phyloP scores from a whole-genome alignment of 2,797 vertebrate genomes.

The Eospalax fontanierii region DNA sequence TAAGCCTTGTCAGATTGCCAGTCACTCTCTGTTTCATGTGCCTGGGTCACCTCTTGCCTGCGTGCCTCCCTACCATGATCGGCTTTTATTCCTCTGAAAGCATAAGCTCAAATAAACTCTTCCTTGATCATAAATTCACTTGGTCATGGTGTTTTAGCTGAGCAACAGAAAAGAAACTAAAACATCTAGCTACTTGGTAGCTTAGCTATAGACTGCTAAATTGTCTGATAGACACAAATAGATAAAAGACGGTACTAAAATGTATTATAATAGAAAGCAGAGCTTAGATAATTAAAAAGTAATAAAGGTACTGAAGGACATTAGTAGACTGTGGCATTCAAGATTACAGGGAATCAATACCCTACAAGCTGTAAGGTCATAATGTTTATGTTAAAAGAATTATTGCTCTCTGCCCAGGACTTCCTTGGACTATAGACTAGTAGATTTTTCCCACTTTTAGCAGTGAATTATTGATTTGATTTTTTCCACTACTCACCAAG shows the following conservation, averaged over 20 bases:
- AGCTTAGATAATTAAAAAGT: slow-evolving; percentile 11
- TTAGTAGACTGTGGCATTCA: neutral
- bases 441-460: neutral
- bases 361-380: neutral
- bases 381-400: neutral
- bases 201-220: neutral
- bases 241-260: neutral
- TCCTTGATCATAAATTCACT: too few relatives aligned
- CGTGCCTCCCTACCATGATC: too few relatives aligned
- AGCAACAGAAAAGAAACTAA: too few relatives aligned
- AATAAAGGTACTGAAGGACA: neutral
- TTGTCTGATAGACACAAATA: neutral
- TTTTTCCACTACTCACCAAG: neutral
- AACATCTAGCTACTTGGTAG: neutral
- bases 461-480: neutral
- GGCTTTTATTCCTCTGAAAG: too few relatives aligned
- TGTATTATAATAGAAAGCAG: slow-evolving; percentile 27
- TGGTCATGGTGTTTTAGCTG: too few relatives aligned
- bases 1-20: too few relatives aligned
- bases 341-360: neutral
- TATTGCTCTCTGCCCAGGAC: neutral
- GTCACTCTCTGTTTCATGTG: too few relatives aligned
- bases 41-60: too few relatives aligned
- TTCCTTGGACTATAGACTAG: neutral
- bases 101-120: too few relatives aligned